A percentile compares a stretch with the other conserved stretches of the same genome.
Conservation (phyloP, 2,797 vertebrate species). For the Molossus molossus region DNA sequence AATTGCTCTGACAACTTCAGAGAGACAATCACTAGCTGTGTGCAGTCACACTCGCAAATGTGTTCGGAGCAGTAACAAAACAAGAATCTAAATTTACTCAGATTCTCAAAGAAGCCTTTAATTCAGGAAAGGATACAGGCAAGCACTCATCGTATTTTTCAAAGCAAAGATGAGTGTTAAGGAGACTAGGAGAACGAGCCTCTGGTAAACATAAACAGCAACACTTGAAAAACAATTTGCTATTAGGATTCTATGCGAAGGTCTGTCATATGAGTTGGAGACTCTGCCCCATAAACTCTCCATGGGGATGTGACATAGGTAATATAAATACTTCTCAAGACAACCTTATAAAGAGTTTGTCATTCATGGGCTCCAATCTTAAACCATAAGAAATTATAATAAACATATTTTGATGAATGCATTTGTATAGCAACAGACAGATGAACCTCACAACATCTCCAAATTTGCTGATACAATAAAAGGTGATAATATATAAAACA, state of each 20-base stretch:
- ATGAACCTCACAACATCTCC: slow-evolving; percentile 22
- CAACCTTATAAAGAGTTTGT: background rate
- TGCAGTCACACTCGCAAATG: background rate
- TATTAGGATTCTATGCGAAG: slow-evolving; percentile 55
- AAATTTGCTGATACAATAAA: slow-evolving; percentile 60
- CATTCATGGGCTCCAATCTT: slow-evolving; percentile 7
- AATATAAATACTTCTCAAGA: slow-evolving; percentile 79
- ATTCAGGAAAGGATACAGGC: slow-evolving; percentile 5
- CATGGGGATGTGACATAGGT: background rate
- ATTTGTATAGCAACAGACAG: slow-evolving; percentile 63
- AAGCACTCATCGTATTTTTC: slow-evolving; percentile 12
- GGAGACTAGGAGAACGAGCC: background rate
- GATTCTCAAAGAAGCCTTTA: slow-evolving; percentile 43
- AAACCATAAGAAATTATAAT: slow-evolving; percentile 49
- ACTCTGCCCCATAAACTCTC: slow-evolving; percentile 5
- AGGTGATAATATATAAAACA: background rate
- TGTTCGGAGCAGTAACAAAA: slow-evolving; percentile 5
- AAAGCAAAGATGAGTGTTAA: background rate
- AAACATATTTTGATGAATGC: slow-evolving; percentile 25
- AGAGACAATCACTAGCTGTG: slow-evolving; percentile 59
- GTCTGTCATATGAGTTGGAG: slow-evolving; percentile 63
- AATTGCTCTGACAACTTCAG: slow-evolving; percentile 71
- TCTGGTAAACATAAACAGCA: slow-evolving; percentile 47
- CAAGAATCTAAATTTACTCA: slow-evolving; percentile 57
- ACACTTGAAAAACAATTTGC: slow-evolving; percentile 66